Percentiles rank a stretch among this genome's conserved stretches.
Evolutionary conservation across 2,888 invertebrate genomes (phyloP).

Genomic region (Theodoxus fluviatilis): DNA sequence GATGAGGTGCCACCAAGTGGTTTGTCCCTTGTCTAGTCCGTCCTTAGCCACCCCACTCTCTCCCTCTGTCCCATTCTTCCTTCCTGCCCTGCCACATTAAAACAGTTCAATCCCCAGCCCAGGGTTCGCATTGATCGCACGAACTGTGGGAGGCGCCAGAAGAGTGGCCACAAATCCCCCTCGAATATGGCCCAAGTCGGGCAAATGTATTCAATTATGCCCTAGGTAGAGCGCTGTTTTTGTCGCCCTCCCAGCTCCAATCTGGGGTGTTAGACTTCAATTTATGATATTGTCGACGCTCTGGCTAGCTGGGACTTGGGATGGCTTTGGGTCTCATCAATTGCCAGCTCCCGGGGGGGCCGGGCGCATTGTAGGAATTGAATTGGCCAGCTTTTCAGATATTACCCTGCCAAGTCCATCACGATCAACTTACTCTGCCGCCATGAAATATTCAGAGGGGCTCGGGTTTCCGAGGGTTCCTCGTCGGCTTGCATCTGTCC

Average conservation of each 20-base stretch:
- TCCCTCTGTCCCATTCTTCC: too few species aligned
- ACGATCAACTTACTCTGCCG: too few species aligned
- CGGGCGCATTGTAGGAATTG: slow-evolving; percentile 26
- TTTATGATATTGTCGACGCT: slow-evolving; percentile 27
- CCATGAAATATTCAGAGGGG: too few species aligned
- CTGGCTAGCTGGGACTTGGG: slow-evolving; percentile 24
- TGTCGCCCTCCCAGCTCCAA: slow-evolving; percentile 25
- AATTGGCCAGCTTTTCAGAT: slow-evolving; percentile 26
- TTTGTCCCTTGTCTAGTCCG: too few species aligned
- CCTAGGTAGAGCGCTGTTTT: slow-evolving; percentile 26
- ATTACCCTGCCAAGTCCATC: slow-evolving; percentile 23
- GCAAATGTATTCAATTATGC: slow-evolving; percentile 29
- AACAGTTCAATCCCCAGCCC: too few species aligned
- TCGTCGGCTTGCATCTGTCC: too few species aligned
- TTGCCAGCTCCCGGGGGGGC: slow-evolving; percentile 23
- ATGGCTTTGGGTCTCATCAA: slow-evolving; percentile 19
- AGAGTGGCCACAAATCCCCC: slow-evolving; percentile 24
- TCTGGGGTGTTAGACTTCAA: slow-evolving; percentile 28
- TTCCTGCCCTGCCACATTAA: too few species aligned
- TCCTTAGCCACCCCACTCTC: too few species aligned
- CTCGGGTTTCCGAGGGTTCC: too few species aligned
- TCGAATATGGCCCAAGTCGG: slow-evolving; percentile 25
- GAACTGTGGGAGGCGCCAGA: too few species aligned
- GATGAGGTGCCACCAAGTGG: too few species aligned
- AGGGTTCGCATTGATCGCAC: too few species aligned